These are phyloP conservation scores for Clarias gariepinus DNA, from an alignment of 2,113 vertebrate species.

Conservation along the genomic window DNA sequence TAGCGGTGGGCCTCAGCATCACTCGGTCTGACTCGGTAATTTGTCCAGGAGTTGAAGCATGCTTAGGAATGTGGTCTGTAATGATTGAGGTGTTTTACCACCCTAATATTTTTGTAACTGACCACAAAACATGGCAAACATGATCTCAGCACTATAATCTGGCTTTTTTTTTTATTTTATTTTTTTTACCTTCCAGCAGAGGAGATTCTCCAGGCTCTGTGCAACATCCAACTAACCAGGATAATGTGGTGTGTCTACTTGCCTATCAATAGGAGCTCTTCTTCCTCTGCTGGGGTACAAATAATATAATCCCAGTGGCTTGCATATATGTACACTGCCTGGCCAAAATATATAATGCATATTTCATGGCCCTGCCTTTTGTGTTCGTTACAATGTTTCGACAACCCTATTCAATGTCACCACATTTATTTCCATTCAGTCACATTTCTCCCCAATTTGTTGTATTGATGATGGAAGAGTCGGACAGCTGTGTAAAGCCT, in stretches of 20 bases:
- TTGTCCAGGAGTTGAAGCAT: background rate
- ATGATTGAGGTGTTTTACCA: background rate
- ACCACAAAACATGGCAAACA: background rate
- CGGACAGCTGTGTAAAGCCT: no score
- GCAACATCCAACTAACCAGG: background rate
- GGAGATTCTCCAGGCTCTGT: background rate
- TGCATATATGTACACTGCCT: no score
- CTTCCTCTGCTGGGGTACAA: background rate
- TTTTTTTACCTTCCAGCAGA: background rate
- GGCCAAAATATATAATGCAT: no score
- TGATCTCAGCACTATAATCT: background rate
- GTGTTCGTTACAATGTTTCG: no score
- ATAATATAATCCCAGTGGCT: background rate
- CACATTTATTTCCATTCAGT: no score
- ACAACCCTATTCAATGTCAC: no score
- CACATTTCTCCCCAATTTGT: no score
- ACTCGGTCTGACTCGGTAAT: background rate
- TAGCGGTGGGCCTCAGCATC: background rate
- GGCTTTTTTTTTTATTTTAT: background rate
- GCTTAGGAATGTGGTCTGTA: background rate
- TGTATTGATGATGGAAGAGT: no score
- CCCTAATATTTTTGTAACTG: background rate
- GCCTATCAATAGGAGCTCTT: background rate
- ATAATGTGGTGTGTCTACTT: background rate
- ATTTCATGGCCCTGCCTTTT: no score